These are phyloP conservation scores for Boloria euphrosyne DNA, from an alignment of 2,888 invertebrate species.

Conservation along the genomic window DNA sequence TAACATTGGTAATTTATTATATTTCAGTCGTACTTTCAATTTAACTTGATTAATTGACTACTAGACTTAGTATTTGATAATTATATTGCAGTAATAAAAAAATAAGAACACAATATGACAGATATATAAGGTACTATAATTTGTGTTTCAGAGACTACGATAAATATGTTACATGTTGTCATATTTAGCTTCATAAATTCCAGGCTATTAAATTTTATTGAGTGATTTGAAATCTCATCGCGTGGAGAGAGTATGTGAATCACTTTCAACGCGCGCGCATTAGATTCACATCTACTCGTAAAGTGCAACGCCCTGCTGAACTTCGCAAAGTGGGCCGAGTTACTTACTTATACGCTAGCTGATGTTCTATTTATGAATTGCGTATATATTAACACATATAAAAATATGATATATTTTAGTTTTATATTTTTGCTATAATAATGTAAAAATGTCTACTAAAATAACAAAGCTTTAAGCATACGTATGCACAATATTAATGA, in stretches of 20 bases:
- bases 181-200: conserved; percentile 7
- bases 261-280: conserved; percentile 73
- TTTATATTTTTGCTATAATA: not conserved
- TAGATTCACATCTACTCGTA: conserved; percentile 55
- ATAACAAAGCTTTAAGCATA: not conserved
- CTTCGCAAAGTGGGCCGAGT: conserved; percentile 65
- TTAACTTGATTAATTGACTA: too few relatives aligned
- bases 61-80: too few relatives aligned
- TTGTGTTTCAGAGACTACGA: not conserved
- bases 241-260: conserved; percentile 55
- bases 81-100: too few relatives aligned
- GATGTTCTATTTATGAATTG: too few relatives aligned
- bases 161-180: not conserved
- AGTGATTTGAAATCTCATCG: conserved; percentile 36
- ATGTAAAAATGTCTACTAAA: not conserved
- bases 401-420: not conserved
- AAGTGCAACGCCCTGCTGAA: conserved; percentile 78
- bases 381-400: conserved; percentile 28
- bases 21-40: too few relatives aligned
- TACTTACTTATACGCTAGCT: too few relatives aligned
- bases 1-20: too few relatives aligned
- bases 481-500: not conserved
- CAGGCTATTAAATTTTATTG: conserved; percentile 22
- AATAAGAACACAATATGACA: too few relatives aligned
- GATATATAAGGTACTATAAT: not conserved